Percentiles rank a stretch among this genome's conserved stretches.
Evolutionary conservation across 30 jellyfish, hydroid and myxozoan genomes (phyloP).

Genomic region (Kudoa iwatai): DNA sequence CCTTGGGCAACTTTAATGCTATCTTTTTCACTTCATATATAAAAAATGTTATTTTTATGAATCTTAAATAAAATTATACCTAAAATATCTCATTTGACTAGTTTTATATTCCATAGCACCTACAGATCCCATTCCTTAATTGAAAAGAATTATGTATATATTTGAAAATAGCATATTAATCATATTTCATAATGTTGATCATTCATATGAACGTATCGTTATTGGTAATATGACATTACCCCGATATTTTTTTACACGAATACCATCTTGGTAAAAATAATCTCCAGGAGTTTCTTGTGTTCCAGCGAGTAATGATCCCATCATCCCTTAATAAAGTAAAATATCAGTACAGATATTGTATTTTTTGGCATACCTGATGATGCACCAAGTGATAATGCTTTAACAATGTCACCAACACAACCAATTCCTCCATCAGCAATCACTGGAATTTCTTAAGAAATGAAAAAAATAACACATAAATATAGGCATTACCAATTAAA

Average conservation of each 20-base stretch:
- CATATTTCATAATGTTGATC: too few relatives aligned
- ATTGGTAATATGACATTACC: too few relatives aligned
- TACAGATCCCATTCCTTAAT: constrained; percentile 95
- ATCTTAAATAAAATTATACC: too few relatives aligned
- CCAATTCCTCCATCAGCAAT: constrained; percentile 94
- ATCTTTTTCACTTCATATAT: too few relatives aligned
- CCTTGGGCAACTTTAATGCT: constrained; percentile 85
- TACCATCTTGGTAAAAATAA: constrained; percentile 63
- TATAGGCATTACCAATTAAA: too few relatives aligned
- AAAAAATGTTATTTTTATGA: too few relatives aligned
- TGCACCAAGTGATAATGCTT: constrained; percentile 69
- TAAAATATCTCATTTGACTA: constrained; percentile 42
- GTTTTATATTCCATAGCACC: constrained; percentile 93
- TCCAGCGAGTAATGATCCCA: constrained; percentile 92
- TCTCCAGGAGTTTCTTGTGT: constrained; percentile 92
- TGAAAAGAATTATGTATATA: too few relatives aligned
- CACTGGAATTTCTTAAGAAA: constrained; percentile 32
- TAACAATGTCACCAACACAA: constrained; percentile 70
- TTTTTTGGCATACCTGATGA: constrained; percentile 54
- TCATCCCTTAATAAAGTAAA: constrained; percentile 18
- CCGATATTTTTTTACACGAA: constrained; percentile 36
- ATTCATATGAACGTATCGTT: too few relatives aligned
- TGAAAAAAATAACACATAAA: too few relatives aligned
- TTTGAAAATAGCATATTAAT: too few relatives aligned
- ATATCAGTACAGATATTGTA: too few relatives aligned